phyloP scores from a whole-genome alignment of 2,113 vertebrate species.

The Cavia aperea region DNA sequence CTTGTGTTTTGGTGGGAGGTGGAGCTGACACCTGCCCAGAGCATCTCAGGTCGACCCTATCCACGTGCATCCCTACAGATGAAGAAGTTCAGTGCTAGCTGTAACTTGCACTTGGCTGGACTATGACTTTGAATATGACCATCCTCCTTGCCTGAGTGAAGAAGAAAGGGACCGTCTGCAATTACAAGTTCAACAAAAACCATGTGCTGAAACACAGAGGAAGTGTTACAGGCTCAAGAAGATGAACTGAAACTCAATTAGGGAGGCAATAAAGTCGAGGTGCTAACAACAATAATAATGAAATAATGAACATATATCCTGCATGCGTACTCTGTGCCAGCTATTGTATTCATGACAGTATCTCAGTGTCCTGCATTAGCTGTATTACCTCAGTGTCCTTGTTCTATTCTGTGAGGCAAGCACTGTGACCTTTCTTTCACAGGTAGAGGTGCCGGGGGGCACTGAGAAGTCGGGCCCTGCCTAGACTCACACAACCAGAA shows the following conservation, averaged over 20 bases:
- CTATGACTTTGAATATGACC: slow-evolving; percentile 12
- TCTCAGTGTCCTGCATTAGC: background rate
- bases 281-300: background rate
- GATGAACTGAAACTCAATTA: background rate
- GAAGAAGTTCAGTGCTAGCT: background rate
- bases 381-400: background rate
- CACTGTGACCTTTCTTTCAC: background rate
- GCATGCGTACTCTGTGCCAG: background rate
- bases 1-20: background rate
- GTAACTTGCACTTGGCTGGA: slow-evolving; percentile 8
- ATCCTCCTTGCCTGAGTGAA: slow-evolving; percentile 33
- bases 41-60: background rate
- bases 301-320: background rate
- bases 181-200: background rate
- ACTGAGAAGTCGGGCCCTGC: background rate
- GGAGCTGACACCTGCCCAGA: background rate
- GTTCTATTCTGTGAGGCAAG: background rate
- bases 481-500: background rate
- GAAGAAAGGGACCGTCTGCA: slow-evolving; percentile 4
- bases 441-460: background rate
- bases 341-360: background rate
- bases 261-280: background rate
- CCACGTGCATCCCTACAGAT: background rate
- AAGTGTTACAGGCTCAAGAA: background rate
- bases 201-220: background rate